These are phyloP conservation scores for Episyrphus balteatus DNA, from an alignment of 1,140 invertebrate genomes.

Conservation along the genomic window DNA sequence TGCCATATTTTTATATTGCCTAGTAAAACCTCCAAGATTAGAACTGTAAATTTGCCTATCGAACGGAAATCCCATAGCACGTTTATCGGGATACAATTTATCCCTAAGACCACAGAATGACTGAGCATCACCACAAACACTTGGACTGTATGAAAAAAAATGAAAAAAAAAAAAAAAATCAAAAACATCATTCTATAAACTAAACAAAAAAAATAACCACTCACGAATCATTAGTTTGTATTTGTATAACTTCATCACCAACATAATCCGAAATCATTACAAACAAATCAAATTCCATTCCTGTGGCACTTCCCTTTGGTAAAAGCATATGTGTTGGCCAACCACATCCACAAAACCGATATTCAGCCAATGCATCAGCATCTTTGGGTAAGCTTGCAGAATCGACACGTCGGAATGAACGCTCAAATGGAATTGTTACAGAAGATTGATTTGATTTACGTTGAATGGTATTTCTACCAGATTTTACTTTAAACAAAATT, in stretches of 20 bases:
- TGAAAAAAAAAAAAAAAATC: too few species aligned
- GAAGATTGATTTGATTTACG: slow-evolving; percentile 46
- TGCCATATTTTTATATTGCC: too few species aligned
- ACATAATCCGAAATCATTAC: slow-evolving; percentile 41
- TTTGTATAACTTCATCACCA: slow-evolving; percentile 46
- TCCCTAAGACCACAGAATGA: too few species aligned
- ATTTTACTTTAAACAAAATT: slow-evolving; percentile 36
- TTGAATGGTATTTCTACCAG: slow-evolving; percentile 44
- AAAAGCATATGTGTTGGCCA: slow-evolving; percentile 44
- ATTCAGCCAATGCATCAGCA: slow-evolving; percentile 26
- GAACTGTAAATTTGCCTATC: too few species aligned
- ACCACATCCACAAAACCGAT: slow-evolving; percentile 45
- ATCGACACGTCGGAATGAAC: slow-evolving; percentile 49
- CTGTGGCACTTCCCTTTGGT: slow-evolving; percentile 38
- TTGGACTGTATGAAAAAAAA: too few species aligned
- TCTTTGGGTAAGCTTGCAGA: slow-evolving; percentile 21
- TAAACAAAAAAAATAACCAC: too few species aligned
- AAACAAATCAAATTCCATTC: slow-evolving; percentile 37
- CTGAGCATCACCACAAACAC: too few species aligned
- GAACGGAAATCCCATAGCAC: too few species aligned
- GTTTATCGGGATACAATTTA: too few species aligned
- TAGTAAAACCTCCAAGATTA: too few species aligned
- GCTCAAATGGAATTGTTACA: slow-evolving; percentile 54
- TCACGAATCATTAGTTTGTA: slow-evolving; percentile 27
- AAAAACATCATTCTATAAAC: too few species aligned